These are phyloP conservation scores for Crenuchus spilurus DNA, from an alignment of 2,797 vertebrate species.

Conservation along the genomic window DNA sequence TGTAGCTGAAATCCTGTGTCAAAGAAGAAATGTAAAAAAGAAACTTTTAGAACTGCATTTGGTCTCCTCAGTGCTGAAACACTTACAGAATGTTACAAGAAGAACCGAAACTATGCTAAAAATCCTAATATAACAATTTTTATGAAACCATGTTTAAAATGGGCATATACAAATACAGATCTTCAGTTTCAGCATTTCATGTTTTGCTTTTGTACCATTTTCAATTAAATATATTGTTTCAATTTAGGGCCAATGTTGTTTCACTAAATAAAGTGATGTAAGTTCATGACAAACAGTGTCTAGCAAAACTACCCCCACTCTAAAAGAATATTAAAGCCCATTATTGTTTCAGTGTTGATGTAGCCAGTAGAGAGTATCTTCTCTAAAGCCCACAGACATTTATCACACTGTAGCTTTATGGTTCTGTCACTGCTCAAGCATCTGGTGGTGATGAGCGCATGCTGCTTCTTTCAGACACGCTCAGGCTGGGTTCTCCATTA, in stretches of 20 bases:
- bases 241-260: background rate
- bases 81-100: too few species aligned
- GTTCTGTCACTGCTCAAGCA: slow-evolving; percentile 3
- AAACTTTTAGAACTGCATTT: too few species aligned
- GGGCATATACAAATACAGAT: too few species aligned
- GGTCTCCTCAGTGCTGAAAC: too few species aligned
- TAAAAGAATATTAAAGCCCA: background rate
- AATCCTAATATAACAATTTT: too few species aligned
- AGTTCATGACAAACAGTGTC: background rate
- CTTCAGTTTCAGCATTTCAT: too few species aligned
- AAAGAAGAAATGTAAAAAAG: too few species aligned
- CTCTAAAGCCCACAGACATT: background rate
- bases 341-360: background rate
- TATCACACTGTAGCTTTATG: slow-evolving; percentile 17
- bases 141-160: too few species aligned
- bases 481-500: background rate
- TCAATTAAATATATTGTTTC: too few species aligned
- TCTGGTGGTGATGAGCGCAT: slow-evolving; percentile 18
- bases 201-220: too few species aligned
- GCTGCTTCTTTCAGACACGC: background rate
- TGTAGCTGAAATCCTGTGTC: too few species aligned
- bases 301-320: background rate
- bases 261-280: background rate
- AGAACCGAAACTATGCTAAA: too few species aligned
- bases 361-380: background rate